Evolutionary conservation across 1,140 invertebrate genomes (phyloP).

Genomic region (Drosophila santomea): DNA sequence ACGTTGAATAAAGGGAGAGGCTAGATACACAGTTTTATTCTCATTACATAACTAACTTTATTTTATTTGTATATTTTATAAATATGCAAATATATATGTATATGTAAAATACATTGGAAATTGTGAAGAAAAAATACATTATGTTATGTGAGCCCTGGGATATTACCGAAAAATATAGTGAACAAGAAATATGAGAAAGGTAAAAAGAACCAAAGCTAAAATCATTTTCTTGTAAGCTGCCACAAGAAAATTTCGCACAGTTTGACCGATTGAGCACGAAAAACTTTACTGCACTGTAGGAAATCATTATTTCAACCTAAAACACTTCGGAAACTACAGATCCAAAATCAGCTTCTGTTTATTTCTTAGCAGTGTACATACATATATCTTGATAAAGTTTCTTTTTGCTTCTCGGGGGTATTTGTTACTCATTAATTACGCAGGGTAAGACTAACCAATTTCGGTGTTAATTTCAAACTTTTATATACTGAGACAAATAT

Average conservation of each 20-base stretch:
- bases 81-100: slow-evolving; percentile 19
- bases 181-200: slow-evolving; percentile 18
- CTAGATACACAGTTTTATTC: slow-evolving; percentile 32
- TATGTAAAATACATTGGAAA: slow-evolving; percentile 46
- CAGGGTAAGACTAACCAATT: slow-evolving; percentile 50
- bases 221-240: slow-evolving; percentile 76
- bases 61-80: slow-evolving; percentile 38
- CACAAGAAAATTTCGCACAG: slow-evolving; percentile 48
- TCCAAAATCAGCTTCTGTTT: no score
- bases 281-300: slow-evolving; percentile 53
- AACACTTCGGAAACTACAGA: background rate
- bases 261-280: slow-evolving; percentile 70
- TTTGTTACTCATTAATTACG: slow-evolving; percentile 80
- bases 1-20: slow-evolving; percentile 67
- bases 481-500: slow-evolving; percentile 46
- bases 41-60: slow-evolving; percentile 33
- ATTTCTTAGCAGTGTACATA: slow-evolving; percentile 11
- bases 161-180: slow-evolving; percentile 3
- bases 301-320: slow-evolving; percentile 9
- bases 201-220: slow-evolving; percentile 43
- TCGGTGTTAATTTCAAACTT: slow-evolving; percentile 82
- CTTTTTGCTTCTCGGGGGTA: slow-evolving; percentile 46
- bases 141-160: slow-evolving; percentile 38
- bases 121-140: background rate
- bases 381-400: slow-evolving; percentile 58